These are phyloP conservation scores for Coleophora flavipennella DNA, from an alignment of 2,888 invertebrate species.

Conservation along the genomic window DNA sequence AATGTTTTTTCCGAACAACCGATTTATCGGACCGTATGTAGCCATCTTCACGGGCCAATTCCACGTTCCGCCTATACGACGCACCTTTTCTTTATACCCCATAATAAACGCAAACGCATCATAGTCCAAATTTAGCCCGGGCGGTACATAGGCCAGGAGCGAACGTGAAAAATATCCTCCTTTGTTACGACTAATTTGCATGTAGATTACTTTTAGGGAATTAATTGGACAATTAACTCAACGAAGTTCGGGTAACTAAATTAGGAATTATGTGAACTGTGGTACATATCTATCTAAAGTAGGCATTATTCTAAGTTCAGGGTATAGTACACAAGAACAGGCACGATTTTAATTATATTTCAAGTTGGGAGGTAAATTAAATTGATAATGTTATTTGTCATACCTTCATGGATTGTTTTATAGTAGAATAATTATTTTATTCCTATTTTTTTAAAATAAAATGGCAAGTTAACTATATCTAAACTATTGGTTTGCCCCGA, in stretches of 20 bases:
- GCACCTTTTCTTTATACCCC: conserved; percentile 16
- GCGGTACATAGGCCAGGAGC: conserved; percentile 4
- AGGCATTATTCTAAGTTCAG: background rate
- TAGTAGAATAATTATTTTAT: no score
- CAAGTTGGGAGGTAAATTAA: no score
- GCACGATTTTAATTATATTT: no score
- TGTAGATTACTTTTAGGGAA: background rate
- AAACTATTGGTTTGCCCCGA: no score
- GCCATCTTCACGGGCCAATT: conserved; percentile 4
- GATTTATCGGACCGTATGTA: background rate
- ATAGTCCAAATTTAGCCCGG: background rate
- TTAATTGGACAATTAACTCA: background rate
- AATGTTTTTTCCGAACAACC: no score
- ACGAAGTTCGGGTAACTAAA: background rate
- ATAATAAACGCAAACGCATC: conserved; percentile 23
- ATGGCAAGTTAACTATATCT: no score
- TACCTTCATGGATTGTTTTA: no score
- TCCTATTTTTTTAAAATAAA: no score
- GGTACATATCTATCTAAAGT: background rate
- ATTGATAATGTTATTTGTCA: no score
- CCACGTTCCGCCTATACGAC: conserved; percentile 4
- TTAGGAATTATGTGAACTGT: no score
- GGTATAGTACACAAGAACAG: background rate
- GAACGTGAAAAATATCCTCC: conserved; percentile 1
- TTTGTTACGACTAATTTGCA: conserved; percentile 1